phyloP scores from a whole-genome alignment of 2,888 invertebrate genomes.

The Oligia fasciuncula region DNA sequence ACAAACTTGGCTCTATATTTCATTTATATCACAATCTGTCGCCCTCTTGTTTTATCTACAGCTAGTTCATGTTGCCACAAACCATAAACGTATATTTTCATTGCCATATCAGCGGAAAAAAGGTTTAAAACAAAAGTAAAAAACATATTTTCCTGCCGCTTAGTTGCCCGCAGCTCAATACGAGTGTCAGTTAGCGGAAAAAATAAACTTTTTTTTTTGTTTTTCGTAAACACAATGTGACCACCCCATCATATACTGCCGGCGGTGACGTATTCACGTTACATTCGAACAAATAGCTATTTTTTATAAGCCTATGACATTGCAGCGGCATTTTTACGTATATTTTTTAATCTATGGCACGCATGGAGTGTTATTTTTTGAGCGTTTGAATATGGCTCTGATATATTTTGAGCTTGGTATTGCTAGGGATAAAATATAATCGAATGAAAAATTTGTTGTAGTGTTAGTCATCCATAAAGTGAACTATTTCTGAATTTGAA shows the following conservation, averaged over 20 bases:
- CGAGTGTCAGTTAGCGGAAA: constrained; percentile 43
- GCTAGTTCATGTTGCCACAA: background rate
- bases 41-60: background rate
- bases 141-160: constrained; percentile 40
- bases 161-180: constrained; percentile 57
- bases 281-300: constrained; percentile 51
- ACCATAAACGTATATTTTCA: constrained; percentile 39
- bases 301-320: constrained; percentile 49
- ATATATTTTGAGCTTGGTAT: constrained; percentile 19
- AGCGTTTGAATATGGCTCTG: constrained; percentile 18
- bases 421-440: constrained; percentile 22
- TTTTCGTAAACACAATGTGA: constrained; percentile 49
- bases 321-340: constrained; percentile 27
- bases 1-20: background rate
- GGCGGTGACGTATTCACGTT: constrained; percentile 46
- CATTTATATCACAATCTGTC: background rate
- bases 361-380: constrained; percentile 37
- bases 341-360: constrained; percentile 39
- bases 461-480: background rate
- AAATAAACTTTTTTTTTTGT: constrained; percentile 28
- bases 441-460: constrained; percentile 1
- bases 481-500: background rate
- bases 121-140: constrained; percentile 33
- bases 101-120: constrained; percentile 48
- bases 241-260: constrained; percentile 51